Conservation (phyloP, 1,140 invertebrate species). For the Hylyphantes graminicola region DNA sequence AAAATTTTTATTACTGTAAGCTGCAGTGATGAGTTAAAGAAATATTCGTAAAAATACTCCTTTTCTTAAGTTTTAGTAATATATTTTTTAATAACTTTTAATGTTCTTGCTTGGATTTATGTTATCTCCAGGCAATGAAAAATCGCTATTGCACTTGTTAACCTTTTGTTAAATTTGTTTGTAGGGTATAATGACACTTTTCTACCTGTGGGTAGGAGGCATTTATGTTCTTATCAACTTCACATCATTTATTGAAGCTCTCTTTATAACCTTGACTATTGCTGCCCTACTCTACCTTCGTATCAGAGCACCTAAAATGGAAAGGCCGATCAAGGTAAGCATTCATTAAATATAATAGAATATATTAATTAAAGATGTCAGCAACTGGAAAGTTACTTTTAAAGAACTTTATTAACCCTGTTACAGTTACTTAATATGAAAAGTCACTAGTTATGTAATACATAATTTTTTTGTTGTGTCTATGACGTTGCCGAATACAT, state of each 20-base stretch:
- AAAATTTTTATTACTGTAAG: no score
- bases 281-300: conserved; percentile 88
- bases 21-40: no score
- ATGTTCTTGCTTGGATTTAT: not conserved
- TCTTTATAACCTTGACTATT: conserved; percentile 92
- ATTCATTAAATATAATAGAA: not conserved
- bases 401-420: not conserved
- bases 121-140: not conserved
- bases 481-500: not conserved
- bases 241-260: conserved; percentile 90
- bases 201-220: conserved; percentile 87
- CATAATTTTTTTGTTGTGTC: not conserved
- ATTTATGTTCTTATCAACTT: conserved; percentile 94
- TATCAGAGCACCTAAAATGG: conserved; percentile 77
- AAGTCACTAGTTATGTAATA: not conserved
- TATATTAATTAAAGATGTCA: not conserved
- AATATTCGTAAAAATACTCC: no score
- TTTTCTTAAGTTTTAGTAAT: no score
- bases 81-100: not conserved
- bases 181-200: conserved; percentile 77
- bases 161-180: conserved; percentile 52
- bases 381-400: not conserved
- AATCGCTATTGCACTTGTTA: not conserved
- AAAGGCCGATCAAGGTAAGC: conserved; percentile 78
- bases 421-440: not conserved